These are phyloP conservation scores for Dorcus hopei DNA, from an alignment of 2,888 invertebrate genomes.

Conservation along the genomic window DNA sequence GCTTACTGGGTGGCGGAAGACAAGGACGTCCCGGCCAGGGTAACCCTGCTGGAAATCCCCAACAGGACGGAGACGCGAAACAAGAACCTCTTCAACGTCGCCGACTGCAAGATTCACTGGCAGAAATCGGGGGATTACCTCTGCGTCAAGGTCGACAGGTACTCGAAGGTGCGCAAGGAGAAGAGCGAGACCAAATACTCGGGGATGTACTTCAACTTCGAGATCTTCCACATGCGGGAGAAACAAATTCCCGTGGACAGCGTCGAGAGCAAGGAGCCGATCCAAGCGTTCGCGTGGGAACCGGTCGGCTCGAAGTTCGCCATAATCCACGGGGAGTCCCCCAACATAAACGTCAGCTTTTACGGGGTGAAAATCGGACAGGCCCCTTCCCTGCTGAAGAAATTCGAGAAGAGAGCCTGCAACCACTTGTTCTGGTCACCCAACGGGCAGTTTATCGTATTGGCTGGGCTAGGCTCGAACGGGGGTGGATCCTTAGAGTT, in stretches of 20 bases:
- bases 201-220: slow-evolving; percentile 97
- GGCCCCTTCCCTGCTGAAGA: slow-evolving; percentile 82
- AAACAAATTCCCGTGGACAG: slow-evolving; percentile 97
- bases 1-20: slow-evolving; percentile 99
- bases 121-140: slow-evolving; percentile 97
- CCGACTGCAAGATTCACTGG: slow-evolving; percentile 98
- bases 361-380: slow-evolving; percentile 90
- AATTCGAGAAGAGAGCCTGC: slow-evolving; percentile 83
- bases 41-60: slow-evolving; percentile 89
- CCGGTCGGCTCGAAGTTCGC: slow-evolving; percentile 95
- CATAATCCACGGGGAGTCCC: slow-evolving; percentile 90
- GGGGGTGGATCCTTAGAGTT: slow-evolving; percentile 94
- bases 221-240: slow-evolving; percentile 97
- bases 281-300: slow-evolving; percentile 97
- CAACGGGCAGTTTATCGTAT: slow-evolving; percentile 89
- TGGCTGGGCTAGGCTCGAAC: slow-evolving; percentile 81
- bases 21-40: slow-evolving; percentile 93
- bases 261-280: slow-evolving; percentile 90
- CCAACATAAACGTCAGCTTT: slow-evolving; percentile 85
- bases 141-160: slow-evolving; percentile 88
- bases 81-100: slow-evolving; percentile 96
- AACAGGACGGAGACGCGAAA: slow-evolving; percentile 84
- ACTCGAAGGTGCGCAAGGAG: slow-evolving; percentile 85
- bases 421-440: slow-evolving; percentile 96
- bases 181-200: slow-evolving; percentile 91